These are phyloP conservation scores for Dascillus cervinus DNA, from an alignment of 2,888 invertebrate species.

Conservation along the genomic window DNA sequence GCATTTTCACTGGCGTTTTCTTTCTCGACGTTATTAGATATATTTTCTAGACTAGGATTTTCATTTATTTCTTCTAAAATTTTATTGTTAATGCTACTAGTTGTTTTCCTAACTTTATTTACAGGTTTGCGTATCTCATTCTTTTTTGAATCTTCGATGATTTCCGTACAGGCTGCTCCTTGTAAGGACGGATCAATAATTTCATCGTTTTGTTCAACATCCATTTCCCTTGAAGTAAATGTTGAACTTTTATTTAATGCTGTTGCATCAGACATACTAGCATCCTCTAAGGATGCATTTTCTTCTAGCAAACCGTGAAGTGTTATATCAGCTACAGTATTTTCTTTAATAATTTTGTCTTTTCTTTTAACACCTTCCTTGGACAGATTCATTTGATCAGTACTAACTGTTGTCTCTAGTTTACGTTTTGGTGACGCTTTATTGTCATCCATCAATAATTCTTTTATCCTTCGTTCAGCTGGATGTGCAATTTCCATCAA, in stretches of 20 bases:
- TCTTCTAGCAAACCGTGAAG: slow-evolving; percentile 29
- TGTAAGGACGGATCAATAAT: slow-evolving; percentile 30
- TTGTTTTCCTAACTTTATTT: slow-evolving; percentile 20
- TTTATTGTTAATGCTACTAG: slow-evolving; percentile 19
- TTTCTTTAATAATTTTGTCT: slow-evolving; percentile 51
- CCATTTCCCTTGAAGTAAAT: slow-evolving; percentile 34
- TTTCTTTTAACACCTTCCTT: slow-evolving; percentile 47
- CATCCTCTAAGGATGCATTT: slow-evolving; percentile 28
- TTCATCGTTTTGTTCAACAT: slow-evolving; percentile 28
- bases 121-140: slow-evolving; percentile 28
- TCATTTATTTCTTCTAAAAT: slow-evolving; percentile 36
- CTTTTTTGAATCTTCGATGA: slow-evolving; percentile 41
- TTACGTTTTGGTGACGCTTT: slow-evolving; percentile 62
- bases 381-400: slow-evolving; percentile 48
- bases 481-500: slow-evolving; percentile 66
- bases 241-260: slow-evolving; percentile 35
- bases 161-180: slow-evolving; percentile 42
- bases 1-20: slow-evolving; percentile 26
- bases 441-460: slow-evolving; percentile 56
- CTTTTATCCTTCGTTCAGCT: slow-evolving; percentile 65
- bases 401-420: slow-evolving; percentile 66
- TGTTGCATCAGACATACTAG: slow-evolving; percentile 27
- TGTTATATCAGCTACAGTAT: slow-evolving; percentile 39
- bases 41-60: slow-evolving; percentile 37
- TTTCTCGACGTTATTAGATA: slow-evolving; percentile 27